These are phyloP conservation scores for Eurytemora carolleeae DNA, from an alignment of 1,140 invertebrate genomes.

Conservation along the genomic window DNA sequence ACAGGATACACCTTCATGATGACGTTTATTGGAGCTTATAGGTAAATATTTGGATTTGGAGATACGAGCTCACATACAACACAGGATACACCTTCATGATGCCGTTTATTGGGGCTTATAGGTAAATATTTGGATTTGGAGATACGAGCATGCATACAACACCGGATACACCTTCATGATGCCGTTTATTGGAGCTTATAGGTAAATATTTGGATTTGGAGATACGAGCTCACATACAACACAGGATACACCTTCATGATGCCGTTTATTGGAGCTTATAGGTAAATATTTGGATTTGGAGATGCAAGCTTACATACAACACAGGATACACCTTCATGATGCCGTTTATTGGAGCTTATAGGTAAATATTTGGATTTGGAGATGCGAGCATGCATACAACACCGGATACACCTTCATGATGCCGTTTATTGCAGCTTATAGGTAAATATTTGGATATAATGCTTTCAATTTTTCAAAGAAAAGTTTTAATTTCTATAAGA, in stretches of 20 bases:
- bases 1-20: slow-evolving; percentile 11
- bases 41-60: slow-evolving; percentile 11
- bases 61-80: not conserved
- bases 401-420: too few species aligned
- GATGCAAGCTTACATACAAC: too few species aligned
- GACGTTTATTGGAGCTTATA: slow-evolving; percentile 12
- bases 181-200: slow-evolving; percentile 13
- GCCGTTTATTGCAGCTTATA: too few species aligned
- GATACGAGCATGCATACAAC: not conserved
- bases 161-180: slow-evolving; percentile 11
- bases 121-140: slow-evolving; percentile 11
- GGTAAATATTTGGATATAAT: too few species aligned
- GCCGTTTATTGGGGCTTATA: slow-evolving; percentile 12
- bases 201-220: slow-evolving; percentile 11
- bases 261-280: slow-evolving; percentile 13
- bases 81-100: slow-evolving; percentile 11
- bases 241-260: slow-evolving; percentile 11
- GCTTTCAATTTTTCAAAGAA: too few species aligned
- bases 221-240: not conserved
- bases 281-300: too few species aligned
- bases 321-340: too few species aligned
- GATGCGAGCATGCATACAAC: too few species aligned
- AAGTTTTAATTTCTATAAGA: too few species aligned
- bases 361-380: too few species aligned
- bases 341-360: too few species aligned